A percentile compares a stretch with the other conserved stretches of the same genome.
Conservation (phyloP, 2,113 vertebrate genomes). For the Podarcis cretensis region DNA sequence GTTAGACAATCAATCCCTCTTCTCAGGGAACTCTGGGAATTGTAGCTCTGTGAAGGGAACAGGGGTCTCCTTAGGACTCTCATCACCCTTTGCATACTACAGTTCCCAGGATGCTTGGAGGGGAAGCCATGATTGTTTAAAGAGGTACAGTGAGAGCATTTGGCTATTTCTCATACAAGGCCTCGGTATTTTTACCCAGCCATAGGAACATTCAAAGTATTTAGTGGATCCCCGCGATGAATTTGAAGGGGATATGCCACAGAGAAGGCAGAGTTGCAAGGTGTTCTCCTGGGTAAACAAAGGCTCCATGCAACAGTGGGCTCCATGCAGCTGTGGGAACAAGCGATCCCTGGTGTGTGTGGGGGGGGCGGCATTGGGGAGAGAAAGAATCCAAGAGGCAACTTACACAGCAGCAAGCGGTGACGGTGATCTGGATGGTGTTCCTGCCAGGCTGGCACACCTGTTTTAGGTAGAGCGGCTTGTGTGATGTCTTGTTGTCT, state of each 20-base stretch:
- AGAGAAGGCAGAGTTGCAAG: background rate
- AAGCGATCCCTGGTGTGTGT: too few species aligned
- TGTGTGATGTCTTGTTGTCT: conserved; percentile 97
- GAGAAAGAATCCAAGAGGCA: accelerated
- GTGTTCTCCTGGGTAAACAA: background rate
- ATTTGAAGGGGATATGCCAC: background rate
- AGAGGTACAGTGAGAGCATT: background rate
- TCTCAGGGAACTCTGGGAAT: too few species aligned
- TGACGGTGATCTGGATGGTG: conserved; percentile 97
- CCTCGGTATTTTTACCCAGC: background rate
- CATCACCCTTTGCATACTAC: too few species aligned
- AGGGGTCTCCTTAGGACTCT: too few species aligned
- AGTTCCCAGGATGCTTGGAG: too few species aligned
- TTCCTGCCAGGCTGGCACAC: conserved; percentile 95
- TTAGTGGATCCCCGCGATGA: background rate
- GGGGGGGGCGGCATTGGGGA: too few species aligned
- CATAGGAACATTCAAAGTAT: background rate
- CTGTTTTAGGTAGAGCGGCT: conserved; percentile 93
- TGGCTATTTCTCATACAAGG: background rate
- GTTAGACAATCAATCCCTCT: too few species aligned
- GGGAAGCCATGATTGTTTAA: too few species aligned
- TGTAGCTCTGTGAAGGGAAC: too few species aligned
- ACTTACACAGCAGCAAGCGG: conserved; percentile 95
- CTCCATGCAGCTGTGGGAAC: background rate
- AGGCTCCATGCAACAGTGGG: background rate